A percentile compares a stretch with the other conserved stretches of the same genome.
phyloP scores from a whole-genome alignment of 2,888 invertebrate genomes.

The Eremobia ochroleuca region DNA sequence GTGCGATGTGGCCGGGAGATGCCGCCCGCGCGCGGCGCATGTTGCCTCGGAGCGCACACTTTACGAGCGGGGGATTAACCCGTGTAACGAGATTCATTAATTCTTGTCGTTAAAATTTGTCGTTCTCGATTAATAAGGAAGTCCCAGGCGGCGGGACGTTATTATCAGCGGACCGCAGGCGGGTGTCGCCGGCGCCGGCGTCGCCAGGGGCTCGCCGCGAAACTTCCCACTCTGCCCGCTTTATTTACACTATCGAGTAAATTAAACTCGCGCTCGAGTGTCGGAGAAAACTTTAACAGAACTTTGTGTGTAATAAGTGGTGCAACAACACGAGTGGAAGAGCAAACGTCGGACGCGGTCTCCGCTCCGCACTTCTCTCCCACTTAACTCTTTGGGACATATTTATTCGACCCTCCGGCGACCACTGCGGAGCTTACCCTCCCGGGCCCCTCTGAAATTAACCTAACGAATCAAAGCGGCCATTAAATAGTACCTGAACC shows the following conservation, averaged over 20 bases:
- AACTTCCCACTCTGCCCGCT: conserved; percentile 90
- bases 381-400: conserved; percentile 91
- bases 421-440: conserved; percentile 83
- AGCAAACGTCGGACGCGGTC: conserved; percentile 91
- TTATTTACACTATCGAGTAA: conserved; percentile 92
- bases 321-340: conserved; percentile 91
- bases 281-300: conserved; percentile 90
- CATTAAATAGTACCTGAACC: conserved; percentile 82
- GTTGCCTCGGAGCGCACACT: conserved; percentile 88
- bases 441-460: conserved; percentile 85
- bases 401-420: conserved; percentile 91
- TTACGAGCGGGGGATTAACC: conserved; percentile 91
- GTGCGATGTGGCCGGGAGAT: conserved; percentile 68
- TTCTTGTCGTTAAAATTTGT: conserved; percentile 92
- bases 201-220: conserved; percentile 82
- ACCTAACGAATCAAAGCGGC: conserved; percentile 89
- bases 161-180: conserved; percentile 90
- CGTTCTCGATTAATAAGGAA: conserved; percentile 92
- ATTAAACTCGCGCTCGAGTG: conserved; percentile 91
- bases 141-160: conserved; percentile 88
- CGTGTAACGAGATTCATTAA: conserved; percentile 92
- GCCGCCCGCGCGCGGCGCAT: conserved; percentile 83
- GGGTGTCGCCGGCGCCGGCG: conserved; percentile 74
- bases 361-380: conserved; percentile 88
- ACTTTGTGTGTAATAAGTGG: conserved; percentile 92